phyloP scores from a whole-genome alignment of 2,797 vertebrate genomes.

The Erpetoichthys calabaricus region DNA sequence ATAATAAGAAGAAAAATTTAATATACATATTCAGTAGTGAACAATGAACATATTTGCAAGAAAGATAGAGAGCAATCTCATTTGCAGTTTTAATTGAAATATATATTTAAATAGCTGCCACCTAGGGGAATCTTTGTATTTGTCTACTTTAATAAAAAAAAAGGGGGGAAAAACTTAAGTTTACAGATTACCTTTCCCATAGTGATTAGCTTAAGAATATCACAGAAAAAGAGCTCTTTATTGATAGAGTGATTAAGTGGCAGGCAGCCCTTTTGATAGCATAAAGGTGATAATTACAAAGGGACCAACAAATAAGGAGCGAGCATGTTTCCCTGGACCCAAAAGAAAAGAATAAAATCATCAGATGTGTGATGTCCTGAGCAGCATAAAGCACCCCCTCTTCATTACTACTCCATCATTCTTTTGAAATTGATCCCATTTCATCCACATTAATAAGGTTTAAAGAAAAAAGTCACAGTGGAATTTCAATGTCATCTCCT shows the following conservation, averaged over 20 bases:
- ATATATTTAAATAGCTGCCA: too few species aligned
- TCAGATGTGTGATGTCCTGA: conserved; percentile 14
- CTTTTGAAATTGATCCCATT: conserved; percentile 32
- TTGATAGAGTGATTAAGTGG: conserved; percentile 26
- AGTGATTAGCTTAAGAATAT: conserved; percentile 15
- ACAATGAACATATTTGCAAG: too few species aligned
- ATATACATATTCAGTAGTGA: too few species aligned
- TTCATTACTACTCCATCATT: conserved; percentile 29
- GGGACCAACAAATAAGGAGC: conserved; percentile 16
- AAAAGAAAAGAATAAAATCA: conserved; percentile 23
- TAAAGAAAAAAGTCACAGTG: conserved; percentile 23
- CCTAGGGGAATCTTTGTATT: too few species aligned
- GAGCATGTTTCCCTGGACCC: conserved; percentile 15
- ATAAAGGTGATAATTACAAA: conserved; percentile 24
- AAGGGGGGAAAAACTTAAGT: too few species aligned
- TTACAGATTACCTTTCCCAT: conserved; percentile 5
- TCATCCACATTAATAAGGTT: conserved; percentile 34
- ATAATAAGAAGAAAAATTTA: too few species aligned
- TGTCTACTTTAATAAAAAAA: too few species aligned
- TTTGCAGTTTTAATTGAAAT: too few species aligned
- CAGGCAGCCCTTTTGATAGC: conserved; percentile 21
- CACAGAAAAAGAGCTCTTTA: conserved; percentile 21
- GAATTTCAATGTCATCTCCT: conserved; percentile 26
- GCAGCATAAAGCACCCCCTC: conserved; percentile 12
- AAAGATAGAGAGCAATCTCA: too few species aligned